phyloP scores from a whole-genome alignment of 2,113 vertebrate species.

The Lampris megalopsis region DNA sequence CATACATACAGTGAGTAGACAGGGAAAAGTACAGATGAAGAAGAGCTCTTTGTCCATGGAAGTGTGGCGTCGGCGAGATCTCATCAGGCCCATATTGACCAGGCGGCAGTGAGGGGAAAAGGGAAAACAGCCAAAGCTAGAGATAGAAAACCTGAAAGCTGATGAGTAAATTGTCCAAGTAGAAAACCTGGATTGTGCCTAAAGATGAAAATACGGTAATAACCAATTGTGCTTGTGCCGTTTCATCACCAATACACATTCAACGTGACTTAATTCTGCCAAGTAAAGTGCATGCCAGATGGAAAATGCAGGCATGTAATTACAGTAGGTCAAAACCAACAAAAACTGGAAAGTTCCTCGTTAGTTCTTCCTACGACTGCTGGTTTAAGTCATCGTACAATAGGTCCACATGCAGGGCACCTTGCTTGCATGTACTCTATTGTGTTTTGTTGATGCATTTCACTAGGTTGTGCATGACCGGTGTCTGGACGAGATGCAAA shows the following conservation, averaged over 20 bases:
- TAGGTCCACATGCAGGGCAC: background rate
- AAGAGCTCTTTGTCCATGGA: constrained; percentile 26
- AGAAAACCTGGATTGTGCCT: background rate
- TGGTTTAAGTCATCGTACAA: constrained; percentile 25
- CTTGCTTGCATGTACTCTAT: background rate
- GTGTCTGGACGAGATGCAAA: constrained; percentile 6
- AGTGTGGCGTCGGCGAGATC: constrained; percentile 25
- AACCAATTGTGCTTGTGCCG: background rate
- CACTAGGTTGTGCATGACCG: background rate
- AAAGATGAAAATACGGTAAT: background rate
- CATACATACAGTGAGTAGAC: constrained; percentile 8
- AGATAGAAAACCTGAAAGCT: background rate
- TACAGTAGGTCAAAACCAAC: constrained; percentile 21
- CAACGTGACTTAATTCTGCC: background rate
- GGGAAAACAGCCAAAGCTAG: constrained; percentile 19
- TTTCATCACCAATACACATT: background rate
- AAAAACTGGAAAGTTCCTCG: constrained; percentile 9
- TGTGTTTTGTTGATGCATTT: background rate
- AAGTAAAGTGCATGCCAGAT: constrained; percentile 17
- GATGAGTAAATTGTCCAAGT: background rate
- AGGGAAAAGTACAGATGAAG: constrained; percentile 41
- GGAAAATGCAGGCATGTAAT: constrained; percentile 20
- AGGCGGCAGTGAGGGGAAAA: constrained; percentile 7
- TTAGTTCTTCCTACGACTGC: constrained; percentile 25
- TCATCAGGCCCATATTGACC: constrained; percentile 19